Evolutionary conservation across 2,797 vertebrate genomes (phyloP), one percentile per base, ranked within the genome.

Genomic region (Acrocephalus scirpaceus): DNA sequence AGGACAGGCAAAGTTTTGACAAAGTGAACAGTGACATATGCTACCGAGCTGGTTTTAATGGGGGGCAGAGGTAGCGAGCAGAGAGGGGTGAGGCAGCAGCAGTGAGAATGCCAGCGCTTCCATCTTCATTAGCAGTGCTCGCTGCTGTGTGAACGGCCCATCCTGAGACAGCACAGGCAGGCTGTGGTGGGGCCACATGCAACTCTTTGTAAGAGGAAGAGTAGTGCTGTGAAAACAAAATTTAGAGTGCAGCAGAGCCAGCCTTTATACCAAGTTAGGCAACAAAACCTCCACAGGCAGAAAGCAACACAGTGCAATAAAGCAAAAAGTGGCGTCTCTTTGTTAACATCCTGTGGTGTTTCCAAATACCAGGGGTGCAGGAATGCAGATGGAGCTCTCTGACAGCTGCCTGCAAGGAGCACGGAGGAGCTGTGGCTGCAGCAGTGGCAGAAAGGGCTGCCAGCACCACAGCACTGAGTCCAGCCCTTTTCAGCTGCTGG

Each of bases 401-500:
- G 45, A 66, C 54, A 79, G 93, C 75, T 77, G 85, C 66, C 79
- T 50, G 57, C 70, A 4, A 51, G 62, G 21, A 69, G 50, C 79
- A 21, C 0, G 0, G 44, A 57, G 38, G 25, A 62, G 73, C 9
- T 34, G 72, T 7, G 50, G 80, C 81, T 86, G 72, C 89, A 78
- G 79, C 72, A n/a, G 32, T 2, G 65, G 57, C 1, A 2, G 36
- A 2, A 26, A 30, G 40, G 60, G 77, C 92, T 92, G 84, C 66
- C 81, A 88, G 75, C 4, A 11, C 4, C 60, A 8, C 60, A 17
- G 30, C 0, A 0, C 65, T 6, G 6, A 61, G 44, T 3, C 65
- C 87, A 72, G 91, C 70, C 87, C 73, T 69, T 32, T 29, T 6
- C 89, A 42, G 87, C 19, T 65, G 66, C 91, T 92, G 82, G 42